Conservation (phyloP, 1,140 invertebrate genomes). For the Adelges cooleyi region DNA sequence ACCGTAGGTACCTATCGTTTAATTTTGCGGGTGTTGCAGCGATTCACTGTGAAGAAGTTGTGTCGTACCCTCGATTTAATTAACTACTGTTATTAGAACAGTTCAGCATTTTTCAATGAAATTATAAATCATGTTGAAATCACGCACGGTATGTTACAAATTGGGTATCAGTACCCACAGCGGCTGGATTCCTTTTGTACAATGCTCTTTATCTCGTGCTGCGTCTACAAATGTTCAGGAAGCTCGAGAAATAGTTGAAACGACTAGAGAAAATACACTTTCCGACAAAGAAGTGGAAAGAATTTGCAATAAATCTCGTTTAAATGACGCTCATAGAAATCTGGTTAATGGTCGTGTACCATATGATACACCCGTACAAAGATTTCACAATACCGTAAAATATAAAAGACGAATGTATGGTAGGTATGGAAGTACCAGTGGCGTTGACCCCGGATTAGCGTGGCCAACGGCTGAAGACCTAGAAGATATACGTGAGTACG, state of each 20-base stretch:
- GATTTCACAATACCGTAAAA: conserved; percentile 45
- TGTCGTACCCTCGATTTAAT: too few relatives aligned
- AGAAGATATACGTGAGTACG: conserved; percentile 46
- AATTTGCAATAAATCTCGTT: conserved; percentile 49
- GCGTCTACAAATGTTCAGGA: not conserved
- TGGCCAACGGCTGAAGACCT: conserved; percentile 50
- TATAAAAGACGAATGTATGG: conserved; percentile 49
- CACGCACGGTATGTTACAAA: too few relatives aligned
- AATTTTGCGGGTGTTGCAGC: too few relatives aligned
- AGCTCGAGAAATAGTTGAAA: not conserved
- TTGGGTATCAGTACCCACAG: too few relatives aligned
- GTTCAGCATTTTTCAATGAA: too few relatives aligned
- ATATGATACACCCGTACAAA: conserved; percentile 39
- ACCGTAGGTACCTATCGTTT: too few relatives aligned
- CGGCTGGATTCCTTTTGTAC: not conserved
- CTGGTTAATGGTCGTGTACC: conserved; percentile 43
- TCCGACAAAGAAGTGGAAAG: conserved; percentile 38
- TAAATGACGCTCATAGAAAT: conserved; percentile 44
- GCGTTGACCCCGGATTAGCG: conserved; percentile 40
- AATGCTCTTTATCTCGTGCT: not conserved
- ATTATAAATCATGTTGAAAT: too few relatives aligned
- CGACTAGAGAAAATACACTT: conserved; percentile 34
- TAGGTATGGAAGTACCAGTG: conserved; percentile 44
- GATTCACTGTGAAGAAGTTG: too few relatives aligned
- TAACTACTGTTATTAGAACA: too few relatives aligned